Evolutionary conservation across 2,797 vertebrate species (phyloP).

Genomic region (Nannoperca obscura): DNA sequence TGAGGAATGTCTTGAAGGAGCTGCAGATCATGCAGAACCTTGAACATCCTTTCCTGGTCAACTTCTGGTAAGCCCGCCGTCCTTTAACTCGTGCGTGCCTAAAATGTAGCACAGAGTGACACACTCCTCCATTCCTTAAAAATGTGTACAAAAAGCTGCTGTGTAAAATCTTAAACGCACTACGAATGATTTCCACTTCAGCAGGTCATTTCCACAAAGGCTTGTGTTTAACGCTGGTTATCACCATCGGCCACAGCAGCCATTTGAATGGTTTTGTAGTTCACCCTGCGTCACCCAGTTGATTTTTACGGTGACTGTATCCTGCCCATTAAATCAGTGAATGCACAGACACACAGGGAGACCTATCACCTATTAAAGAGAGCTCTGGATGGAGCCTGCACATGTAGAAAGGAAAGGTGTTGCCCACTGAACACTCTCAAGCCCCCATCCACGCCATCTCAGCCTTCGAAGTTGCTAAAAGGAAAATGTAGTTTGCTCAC

Average conservation of each 20-base stretch:
- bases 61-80: constrained; percentile 91
- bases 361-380: constrained; percentile 16
- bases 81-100: not conserved
- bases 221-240: constrained; percentile 6
- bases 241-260: constrained; percentile 15
- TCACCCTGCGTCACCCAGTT: constrained; percentile 17
- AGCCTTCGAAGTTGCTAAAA: constrained; percentile 60
- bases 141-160: constrained; percentile 25
- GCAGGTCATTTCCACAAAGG: not conserved
- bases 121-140: constrained; percentile 7
- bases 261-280: constrained; percentile 6
- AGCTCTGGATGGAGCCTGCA: constrained; percentile 13
- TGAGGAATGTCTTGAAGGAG: constrained; percentile 97
- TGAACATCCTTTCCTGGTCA: constrained; percentile 97
- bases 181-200: constrained; percentile 18
- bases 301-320: constrained; percentile 38
- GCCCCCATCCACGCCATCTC: constrained; percentile 24
- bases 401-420: constrained; percentile 29
- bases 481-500: constrained; percentile 68
- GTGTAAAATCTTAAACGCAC: constrained; percentile 10
- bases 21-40: constrained; percentile 98
- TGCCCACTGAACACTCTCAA: constrained; percentile 28
- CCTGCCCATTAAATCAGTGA: constrained; percentile 22
- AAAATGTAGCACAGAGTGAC: not conserved
- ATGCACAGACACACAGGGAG: constrained; percentile 13